Evolutionary conservation across 2,888 invertebrate species (phyloP).

Genomic region (Apeira syringaria): DNA sequence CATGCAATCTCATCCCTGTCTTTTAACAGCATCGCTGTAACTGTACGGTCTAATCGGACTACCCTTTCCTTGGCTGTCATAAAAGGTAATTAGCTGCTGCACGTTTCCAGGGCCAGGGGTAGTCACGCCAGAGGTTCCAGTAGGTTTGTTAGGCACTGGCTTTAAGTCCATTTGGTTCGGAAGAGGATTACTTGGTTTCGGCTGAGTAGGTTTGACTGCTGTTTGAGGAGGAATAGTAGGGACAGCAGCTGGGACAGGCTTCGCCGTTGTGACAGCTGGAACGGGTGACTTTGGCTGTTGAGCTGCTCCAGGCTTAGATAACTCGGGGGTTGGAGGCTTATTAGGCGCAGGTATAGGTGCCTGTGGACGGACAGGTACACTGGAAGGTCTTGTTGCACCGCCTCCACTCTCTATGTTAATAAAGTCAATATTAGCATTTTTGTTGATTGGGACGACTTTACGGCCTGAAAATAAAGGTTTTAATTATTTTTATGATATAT

Average conservation of each 20-base stretch:
- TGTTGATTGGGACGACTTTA: constrained; percentile 59
- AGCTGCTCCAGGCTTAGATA: constrained; percentile 6
- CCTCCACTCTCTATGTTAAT: constrained; percentile 71
- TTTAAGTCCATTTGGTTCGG: constrained; percentile 46
- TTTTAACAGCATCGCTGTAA: constrained; percentile 76
- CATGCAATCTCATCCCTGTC: constrained; percentile 53
- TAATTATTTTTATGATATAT: too few relatives aligned
- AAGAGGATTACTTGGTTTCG: constrained; percentile 24
- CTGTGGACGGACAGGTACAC: constrained; percentile 19
- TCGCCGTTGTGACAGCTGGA: constrained; percentile 27
- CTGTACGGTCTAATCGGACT: constrained; percentile 70
- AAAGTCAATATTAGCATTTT: constrained; percentile 72
- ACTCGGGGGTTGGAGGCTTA: constrained; percentile 27
- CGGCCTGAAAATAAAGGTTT: constrained; percentile 51
- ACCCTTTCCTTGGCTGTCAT: constrained; percentile 68
- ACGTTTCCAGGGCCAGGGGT: constrained; percentile 73
- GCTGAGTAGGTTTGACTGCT: constrained; percentile 23
- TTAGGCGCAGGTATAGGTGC: constrained; percentile 29
- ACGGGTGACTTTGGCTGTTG: constrained; percentile 21
- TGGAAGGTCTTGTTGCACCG: constrained; percentile 44
- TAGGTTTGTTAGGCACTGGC: constrained; percentile 58
- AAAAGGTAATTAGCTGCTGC: constrained; percentile 65
- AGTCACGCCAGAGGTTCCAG: constrained; percentile 48
- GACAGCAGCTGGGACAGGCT: constrained; percentile 30
- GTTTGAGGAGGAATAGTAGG: constrained; percentile 23